Evolutionary conservation across 2,113 vertebrate genomes (phyloP), one percentile per base, ranked within the genome.

Genomic region (Dipodomys ordii): DNA sequence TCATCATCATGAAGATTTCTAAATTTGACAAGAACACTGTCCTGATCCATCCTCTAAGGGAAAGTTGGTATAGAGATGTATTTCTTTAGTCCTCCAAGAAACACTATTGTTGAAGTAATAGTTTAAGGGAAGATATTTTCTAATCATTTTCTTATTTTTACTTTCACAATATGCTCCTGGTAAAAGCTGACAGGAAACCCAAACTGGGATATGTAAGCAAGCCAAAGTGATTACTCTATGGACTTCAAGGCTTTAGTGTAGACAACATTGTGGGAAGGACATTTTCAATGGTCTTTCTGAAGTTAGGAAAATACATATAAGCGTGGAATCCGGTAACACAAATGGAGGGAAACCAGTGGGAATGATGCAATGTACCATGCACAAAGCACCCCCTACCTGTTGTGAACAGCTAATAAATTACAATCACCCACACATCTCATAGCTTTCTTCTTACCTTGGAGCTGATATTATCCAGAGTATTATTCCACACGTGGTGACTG

Each of bases 101-200:
- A 90, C 30, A 69, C 62, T 30, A 27, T 60, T n/a, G 67, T 2
- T 65, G 60, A 95, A 73, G 69, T 71, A 44, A 83, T 27, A 68
- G 85, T 60, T 91, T 69, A 78, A 68, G 9, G 71, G 78, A 92
- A 86, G 44, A 23, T 23, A 91, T 73, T 30, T 73, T 71, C n/a
- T 46, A 81, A 32, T 65, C 19, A 39, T 69, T 92, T 89, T 65
- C 65, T 92, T n/a, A 80, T 83, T 93, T 76, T 64, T 35, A 53
- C 15, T 67, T 85, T 10, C 11, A 49, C 19, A 71, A 87, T 35
- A 82, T 30, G 25, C 62, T 93, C 60, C 67, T 76, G 32, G 57
- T 22, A 6, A 49, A 88, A 93, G 11, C 28, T 79, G 27, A 57
- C 74, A 81, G 60, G 79, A 93, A 62, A 73, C 0, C 23, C 0